Evolutionary conservation across 30 jellyfish, hydroid and myxozoan species (phyloP), one percentile per base, ranked within the genome.

Genomic region (Chrysaora quinquecirrha): DNA sequence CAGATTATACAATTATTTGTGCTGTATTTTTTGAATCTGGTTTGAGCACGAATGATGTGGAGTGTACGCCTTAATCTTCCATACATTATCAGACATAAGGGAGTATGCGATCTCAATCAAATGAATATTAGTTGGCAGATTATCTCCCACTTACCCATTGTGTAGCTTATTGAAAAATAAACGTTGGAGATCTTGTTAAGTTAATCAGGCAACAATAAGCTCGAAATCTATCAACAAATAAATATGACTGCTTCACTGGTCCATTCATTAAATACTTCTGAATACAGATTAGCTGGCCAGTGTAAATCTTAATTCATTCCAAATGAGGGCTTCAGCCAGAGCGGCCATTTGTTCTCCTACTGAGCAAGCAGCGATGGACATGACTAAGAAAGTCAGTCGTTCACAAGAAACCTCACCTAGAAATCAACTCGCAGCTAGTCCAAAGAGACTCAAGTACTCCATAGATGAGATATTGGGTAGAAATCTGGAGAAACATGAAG

Each of bases 161-260:
- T 80, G 49, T 67, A 33, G 77, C 90, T 66, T 67, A 80, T 80
- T 80, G 90, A 65, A 80, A 80, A 80, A 80, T 67, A 80, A 80
- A 80, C 90, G 90, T 58, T 80, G 90, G 90, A 66, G 83, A 80
- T 80, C 83, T 80, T 80, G 90, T 80, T 80, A 79, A 80, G 90
- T 80, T 80, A 80, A 80, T 80, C 90, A 80, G 82, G 34, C 63
- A 80, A 80, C 90, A 80, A 80, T 65, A 67, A 49, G 76, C 83
- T 80, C 77, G 90, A 80, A 80, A 80, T 80, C 90, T 64, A 80
- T 78, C 75, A 80, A 80, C 90, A 80, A 80, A 80, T 80, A 80
- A 66, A 70, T 67, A 66, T 30, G 83, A 74, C 84, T 80, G 83
- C 90, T 65, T 80, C 84, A 70, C 76, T 80, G 90, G 35, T 67